Evolutionary conservation across 2,113 vertebrate genomes (phyloP), one percentile per base, ranked within the genome.

Genomic region (Urocolius indicus): DNA sequence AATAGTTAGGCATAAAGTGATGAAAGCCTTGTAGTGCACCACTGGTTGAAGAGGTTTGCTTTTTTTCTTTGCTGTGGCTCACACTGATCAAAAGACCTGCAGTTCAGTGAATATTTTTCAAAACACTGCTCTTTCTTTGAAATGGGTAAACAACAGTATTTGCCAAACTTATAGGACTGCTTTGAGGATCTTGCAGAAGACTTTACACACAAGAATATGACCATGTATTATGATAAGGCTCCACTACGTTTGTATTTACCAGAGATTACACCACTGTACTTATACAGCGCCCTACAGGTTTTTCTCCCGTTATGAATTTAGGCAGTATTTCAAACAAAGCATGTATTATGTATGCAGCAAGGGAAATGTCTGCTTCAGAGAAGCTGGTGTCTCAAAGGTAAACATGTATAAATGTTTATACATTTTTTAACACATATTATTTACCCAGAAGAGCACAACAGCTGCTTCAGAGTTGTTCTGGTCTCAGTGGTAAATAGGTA

Each of bases 341-440:
- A 89, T 94, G 75, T 78, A 93, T 97, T 95, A 97, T 93, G 88
- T 73, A 97, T 95, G 83, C 84, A 93, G 71, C 86, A 86, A 78
- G 87, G 76, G 91, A 89, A 93, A 94, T 55, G 86, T 54, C 91
- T 95, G 73, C 94, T 94, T 96, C 86, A 94, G 93, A 96, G 91
- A 90, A 94, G 74, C 87, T 89, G 63, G 24, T 73, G 59, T 96
- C 96, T 97, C 94, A 0, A 74, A 95, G 90, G 96, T 95, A 97
- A 96, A 91, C 83, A 91, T 90, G 85, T 95, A 96, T 97, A 97
- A 97, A 97, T 94, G 96, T 97, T 97, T 96, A 97, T 96, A 96
- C 94, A 97, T 97, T 95, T 97, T 97, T 97, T 90, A 97, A 94
- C 91, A 96, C 94, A 86, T 95, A 94, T 92, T 97, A 96, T 97